These are phyloP conservation scores for Manduca sexta DNA, from an alignment of 1,140 invertebrate species.

Conservation along the genomic window DNA sequence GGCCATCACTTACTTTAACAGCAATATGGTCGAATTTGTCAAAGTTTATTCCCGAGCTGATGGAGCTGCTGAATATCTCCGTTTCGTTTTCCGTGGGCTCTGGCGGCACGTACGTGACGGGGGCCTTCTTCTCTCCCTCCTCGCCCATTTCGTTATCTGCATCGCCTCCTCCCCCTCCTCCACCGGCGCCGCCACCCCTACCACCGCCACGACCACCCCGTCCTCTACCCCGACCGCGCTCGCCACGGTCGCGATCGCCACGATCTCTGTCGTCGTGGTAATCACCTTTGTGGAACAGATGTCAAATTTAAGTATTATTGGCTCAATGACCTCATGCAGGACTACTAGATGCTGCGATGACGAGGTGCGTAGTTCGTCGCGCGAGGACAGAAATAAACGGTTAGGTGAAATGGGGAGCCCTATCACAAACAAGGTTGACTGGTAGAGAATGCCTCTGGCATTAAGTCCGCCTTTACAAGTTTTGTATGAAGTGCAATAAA, in stretches of 20 bases:
- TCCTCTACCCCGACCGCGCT: slow-evolving; percentile 25
- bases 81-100: slow-evolving; percentile 81
- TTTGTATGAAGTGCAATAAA: too few species aligned
- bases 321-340: too few species aligned
- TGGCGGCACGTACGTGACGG: slow-evolving; percentile 87
- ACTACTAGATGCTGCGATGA: too few species aligned
- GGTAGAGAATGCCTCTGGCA: too few species aligned
- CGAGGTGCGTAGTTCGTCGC: too few species aligned
- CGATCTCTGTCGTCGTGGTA: slow-evolving; percentile 33
- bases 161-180: slow-evolving; percentile 27
- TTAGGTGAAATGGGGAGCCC: too few species aligned
- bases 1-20: slow-evolving; percentile 77
- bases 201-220: slow-evolving; percentile 19
- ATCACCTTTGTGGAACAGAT: slow-evolving; percentile 2
- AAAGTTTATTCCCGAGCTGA: slow-evolving; percentile 91
- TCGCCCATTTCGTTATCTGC: too few species aligned
- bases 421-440: too few species aligned
- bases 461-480: too few species aligned
- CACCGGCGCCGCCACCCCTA: slow-evolving; percentile 15
- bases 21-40: slow-evolving; percentile 88
- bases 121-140: slow-evolving; percentile 66
- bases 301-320: too few species aligned
- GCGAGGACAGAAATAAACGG: too few species aligned
- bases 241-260: slow-evolving; percentile 31
- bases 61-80: slow-evolving; percentile 81